Base-by-base conservation (phyloP, 2,113 vertebrate species). In the Onychostruthus taczanowskii region DNA sequence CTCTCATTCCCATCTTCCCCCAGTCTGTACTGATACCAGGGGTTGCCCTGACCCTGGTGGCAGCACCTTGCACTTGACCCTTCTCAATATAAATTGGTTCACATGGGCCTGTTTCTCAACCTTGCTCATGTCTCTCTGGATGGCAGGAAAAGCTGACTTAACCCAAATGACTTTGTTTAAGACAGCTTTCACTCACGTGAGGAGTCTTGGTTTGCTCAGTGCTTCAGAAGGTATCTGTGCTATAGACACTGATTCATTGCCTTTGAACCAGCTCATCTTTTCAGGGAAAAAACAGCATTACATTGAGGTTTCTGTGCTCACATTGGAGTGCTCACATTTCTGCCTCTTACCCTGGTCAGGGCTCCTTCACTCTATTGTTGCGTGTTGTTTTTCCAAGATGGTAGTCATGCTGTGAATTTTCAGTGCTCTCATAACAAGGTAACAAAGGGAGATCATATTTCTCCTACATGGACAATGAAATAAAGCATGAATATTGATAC, bases 11-110 rank as follows among this genome's bases (percentile, higher is more conserved):
- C 16, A 67, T 50, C 28, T 31, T 50, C 3, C 8, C 16, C 12
- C 13, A 84, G 0, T 8, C 28, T 39, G 4, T 16, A 7, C 2
- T 49, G 24, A 24, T 49, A 49, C 18, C 1, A 2, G 31, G 13
- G 20, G 2, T 21, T 75, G 24, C 24, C 43, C 11, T 1, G 2
- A 28, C 5, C 28, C 13, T 61, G 2, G 10, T 61, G 58, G 58
- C 11, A 76, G 20, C 16, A 41, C 23, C 18, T 31, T 70, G 50
- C 8, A 10, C 13, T 12, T 61, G 21, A 13, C 13, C 14, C 73
- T 62, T 7, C 53, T 81, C 17, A 22, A 6, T 5, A 1, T 44
- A 21, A 30, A 49, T 31, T 47, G 2, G 10, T 37, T 68, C 41
- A 37, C n/a, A 26, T 26, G 9, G 20, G 9, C 7, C 24, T 23